A percentile compares a stretch with the other conserved stretches of the same genome.
These are phyloP conservation scores for Serinus canaria DNA, from an alignment of 2,113 vertebrate species.

Conservation along the genomic window DNA sequence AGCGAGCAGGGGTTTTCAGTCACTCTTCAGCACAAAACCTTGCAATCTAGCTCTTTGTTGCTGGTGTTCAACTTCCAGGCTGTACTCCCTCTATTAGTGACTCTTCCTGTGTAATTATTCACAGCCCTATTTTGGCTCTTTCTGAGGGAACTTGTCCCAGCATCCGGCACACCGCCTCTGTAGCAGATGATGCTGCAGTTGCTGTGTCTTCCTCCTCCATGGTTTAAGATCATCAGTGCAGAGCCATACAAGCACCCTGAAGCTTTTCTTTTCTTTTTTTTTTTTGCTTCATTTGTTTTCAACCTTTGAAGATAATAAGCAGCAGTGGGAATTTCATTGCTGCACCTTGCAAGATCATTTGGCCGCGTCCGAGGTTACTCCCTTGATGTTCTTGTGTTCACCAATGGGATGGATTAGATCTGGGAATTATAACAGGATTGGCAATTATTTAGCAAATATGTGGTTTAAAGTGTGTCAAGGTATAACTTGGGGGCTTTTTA, in stretches of 20 bases:
- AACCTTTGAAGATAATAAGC: not conserved
- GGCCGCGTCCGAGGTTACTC: not conserved
- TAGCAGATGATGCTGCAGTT: not conserved
- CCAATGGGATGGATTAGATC: not conserved
- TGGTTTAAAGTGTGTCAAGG: not conserved
- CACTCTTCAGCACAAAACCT: constrained; percentile 26
- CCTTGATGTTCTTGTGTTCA: not conserved
- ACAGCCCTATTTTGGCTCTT: not conserved
- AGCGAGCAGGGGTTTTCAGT: constrained; percentile 27
- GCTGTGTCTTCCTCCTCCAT: not conserved
- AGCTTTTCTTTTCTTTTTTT: not conserved
- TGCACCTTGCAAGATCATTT: not conserved
- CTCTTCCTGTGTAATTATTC: constrained; percentile 28
- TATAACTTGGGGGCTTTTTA: not conserved
- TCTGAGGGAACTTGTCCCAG: not conserved
- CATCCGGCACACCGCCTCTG: not conserved
- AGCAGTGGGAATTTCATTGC: accelerated
- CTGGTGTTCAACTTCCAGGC: not conserved
- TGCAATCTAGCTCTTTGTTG: constrained; percentile 55
- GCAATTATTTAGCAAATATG: not conserved
- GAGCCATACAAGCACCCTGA: not conserved
- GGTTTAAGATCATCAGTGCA: not conserved
- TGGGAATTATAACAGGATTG: not conserved
- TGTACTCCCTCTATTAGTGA: not conserved
- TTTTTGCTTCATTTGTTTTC: not conserved